phyloP scores from a whole-genome alignment of 2,113 vertebrate species.

The Rhinoderma darwinii region DNA sequence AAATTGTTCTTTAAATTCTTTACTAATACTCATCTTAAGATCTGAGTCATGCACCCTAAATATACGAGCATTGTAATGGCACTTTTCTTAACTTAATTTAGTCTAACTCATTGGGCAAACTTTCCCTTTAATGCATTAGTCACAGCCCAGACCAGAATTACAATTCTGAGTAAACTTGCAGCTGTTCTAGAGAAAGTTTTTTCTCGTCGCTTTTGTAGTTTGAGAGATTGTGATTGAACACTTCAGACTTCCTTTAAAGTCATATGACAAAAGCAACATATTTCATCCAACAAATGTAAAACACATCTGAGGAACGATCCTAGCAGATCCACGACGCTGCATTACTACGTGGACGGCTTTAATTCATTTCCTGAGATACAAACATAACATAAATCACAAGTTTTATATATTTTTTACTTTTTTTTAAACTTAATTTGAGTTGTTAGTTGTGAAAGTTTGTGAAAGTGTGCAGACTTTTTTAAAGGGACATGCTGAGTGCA shows the following conservation, averaged over 20 bases:
- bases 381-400: slow-evolving; percentile 12
- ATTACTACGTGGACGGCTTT: not conserved
- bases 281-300: slow-evolving; percentile 46
- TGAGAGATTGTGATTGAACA: slow-evolving; percentile 39
- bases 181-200: slow-evolving; percentile 61
- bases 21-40: not conserved
- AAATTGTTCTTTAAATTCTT: not conserved
- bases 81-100: slow-evolving; percentile 1
- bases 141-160: slow-evolving; percentile 72
- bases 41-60: not conserved
- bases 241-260: slow-evolving; percentile 37
- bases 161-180: slow-evolving; percentile 63
- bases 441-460: too few relatives aligned
- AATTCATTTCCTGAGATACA: slow-evolving; percentile 7
- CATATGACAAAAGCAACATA: slow-evolving; percentile 36
- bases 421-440: not conserved
- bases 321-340: slow-evolving; percentile 26
- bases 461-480: not conserved
- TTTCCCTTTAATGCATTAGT: slow-evolving; percentile 64
- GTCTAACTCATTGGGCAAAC: not conserved
- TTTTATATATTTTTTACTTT: slow-evolving; percentile 5
- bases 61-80: not conserved
- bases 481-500: not conserved
- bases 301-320: slow-evolving; percentile 43
- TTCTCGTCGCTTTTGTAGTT: slow-evolving; percentile 31